Evolutionary conservation across 2,113 vertebrate species (phyloP), one percentile per base, ranked within the genome.

Genomic region (Seriola quinqueradiata): DNA sequence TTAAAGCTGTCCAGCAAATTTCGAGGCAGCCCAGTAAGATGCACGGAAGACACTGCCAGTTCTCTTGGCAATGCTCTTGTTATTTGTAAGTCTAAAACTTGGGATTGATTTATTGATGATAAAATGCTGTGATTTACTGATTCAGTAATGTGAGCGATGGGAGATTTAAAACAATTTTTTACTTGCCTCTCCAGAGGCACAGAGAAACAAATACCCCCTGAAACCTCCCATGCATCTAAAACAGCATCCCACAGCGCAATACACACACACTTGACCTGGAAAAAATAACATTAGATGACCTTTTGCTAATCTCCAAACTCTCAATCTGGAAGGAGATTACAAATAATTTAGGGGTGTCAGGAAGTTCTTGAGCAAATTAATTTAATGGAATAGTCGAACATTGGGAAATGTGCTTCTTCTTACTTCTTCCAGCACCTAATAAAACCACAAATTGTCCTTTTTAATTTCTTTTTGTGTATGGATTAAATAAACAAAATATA

Each of bases 1-100:
- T 50, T 85, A 54, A 78, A 89, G 85, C 59, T 73, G 70, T 77
- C 83, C 59, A 44, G 70, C 32, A 44, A 61, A 73, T 75, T 67
- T 79, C 32, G 36, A 73, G 76, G 80, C 70, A 40, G 54, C 58
- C 64, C 25, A 57, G 57, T 50, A 50, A 83, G 48, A 91, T 14
- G 57, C 77, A 63, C 1, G 1, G 65, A 80, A 28, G 23, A 82
- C 25, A 46, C 67, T 64, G 82, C 84, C 76, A 78, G 28, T 75
- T 81, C 72, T 69, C 58, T 65, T 84, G 81, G 83, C 70, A 55
- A 46, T 36, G 65, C 59, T 77, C 34, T 68, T 40, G 63, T 65
- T 67, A 63, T 42, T 54, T 73, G 61, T 81, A 57, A 48, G n/a
- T 61, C 65, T 52, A 42, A 82, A 72, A 77, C 28, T 42, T 72